Percentiles rank a stretch among this genome's conserved stretches.
Evolutionary conservation across 2,888 invertebrate genomes (phyloP).

Genomic region (Drosophila maculinotata): DNA sequence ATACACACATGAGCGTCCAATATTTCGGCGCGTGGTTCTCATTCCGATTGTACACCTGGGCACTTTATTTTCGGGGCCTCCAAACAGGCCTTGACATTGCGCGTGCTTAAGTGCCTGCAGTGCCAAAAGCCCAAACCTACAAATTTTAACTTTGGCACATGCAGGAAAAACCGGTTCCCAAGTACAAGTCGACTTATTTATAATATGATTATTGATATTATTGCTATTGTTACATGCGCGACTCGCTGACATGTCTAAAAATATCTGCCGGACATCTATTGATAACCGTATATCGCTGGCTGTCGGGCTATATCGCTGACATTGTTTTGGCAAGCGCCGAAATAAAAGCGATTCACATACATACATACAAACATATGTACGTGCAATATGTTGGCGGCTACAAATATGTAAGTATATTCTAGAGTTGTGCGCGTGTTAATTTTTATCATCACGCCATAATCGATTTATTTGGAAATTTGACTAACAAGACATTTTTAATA

Average conservation of each 20-base stretch:
- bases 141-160: slow-evolving; percentile 18
- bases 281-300: slow-evolving; percentile 46
- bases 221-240: slow-evolving; percentile 43
- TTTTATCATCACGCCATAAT: no score
- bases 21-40: slow-evolving; percentile 38
- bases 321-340: slow-evolving; percentile 46
- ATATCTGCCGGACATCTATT: slow-evolving; percentile 53
- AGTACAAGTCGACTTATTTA: slow-evolving; percentile 26
- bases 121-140: neutral
- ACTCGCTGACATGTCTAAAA: slow-evolving; percentile 48
- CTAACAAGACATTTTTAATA: no score
- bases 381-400: no score
- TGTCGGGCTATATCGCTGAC: slow-evolving; percentile 17
- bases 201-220: slow-evolving; percentile 23
- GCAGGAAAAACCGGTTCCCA: slow-evolving; percentile 40
- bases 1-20: slow-evolving; percentile 1
- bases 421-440: neutral
- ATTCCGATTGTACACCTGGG: slow-evolving; percentile 10
- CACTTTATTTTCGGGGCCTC: slow-evolving; percentile 17
- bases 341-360: slow-evolving; percentile 23
- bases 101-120: slow-evolving; percentile 39
- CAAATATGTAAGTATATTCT: neutral
- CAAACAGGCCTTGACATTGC: slow-evolving; percentile 45
- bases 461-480: no score
- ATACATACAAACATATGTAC: neutral